Percentiles rank a stretch among this genome's conserved stretches.
Conservation (phyloP, 2,113 vertebrate genomes). For the Callocephalon fimbriatum region DNA sequence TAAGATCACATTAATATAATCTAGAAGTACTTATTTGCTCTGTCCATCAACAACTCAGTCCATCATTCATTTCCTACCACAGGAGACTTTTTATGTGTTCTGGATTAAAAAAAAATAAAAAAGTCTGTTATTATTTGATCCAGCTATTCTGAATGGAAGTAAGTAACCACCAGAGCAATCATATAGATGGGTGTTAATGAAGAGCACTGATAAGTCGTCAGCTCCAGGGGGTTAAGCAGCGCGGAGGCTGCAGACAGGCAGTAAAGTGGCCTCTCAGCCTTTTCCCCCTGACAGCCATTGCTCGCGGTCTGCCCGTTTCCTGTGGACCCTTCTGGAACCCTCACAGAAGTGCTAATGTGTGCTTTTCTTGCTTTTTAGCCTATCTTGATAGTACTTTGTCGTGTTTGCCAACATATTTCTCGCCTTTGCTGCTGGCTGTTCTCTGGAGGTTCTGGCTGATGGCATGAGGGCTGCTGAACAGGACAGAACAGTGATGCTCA, state of each 20-base stretch:
- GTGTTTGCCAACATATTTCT: conserved; percentile 51
- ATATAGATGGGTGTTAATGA: neutral
- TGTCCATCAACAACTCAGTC: conserved; percentile 23
- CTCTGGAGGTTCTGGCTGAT: conserved; percentile 65
- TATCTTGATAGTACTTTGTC: conserved; percentile 34
- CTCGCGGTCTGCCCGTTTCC: neutral
- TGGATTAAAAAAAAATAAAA: neutral
- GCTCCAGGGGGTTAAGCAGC: neutral
- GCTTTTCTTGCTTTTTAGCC: conserved; percentile 64
- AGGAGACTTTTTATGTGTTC: neutral
- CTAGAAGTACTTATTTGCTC: conserved; percentile 58
- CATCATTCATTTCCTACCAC: neutral
- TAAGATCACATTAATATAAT: conserved; percentile 71
- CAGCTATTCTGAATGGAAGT: conserved; percentile 17
- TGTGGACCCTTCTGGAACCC: conserved; percentile 38
- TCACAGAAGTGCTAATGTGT: conserved; percentile 73
- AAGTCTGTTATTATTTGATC: neutral
- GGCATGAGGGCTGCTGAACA: conserved; percentile 24
- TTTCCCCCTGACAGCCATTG: neutral
- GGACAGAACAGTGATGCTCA: neutral
- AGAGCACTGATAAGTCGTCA: neutral
- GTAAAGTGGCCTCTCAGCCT: neutral
- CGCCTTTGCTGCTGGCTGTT: conserved; percentile 60
- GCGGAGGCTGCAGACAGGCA: neutral
- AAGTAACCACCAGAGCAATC: neutral